These are phyloP conservation scores for Drosophila kuntzei DNA, from an alignment of 2,888 invertebrate species.

Conservation along the genomic window DNA sequence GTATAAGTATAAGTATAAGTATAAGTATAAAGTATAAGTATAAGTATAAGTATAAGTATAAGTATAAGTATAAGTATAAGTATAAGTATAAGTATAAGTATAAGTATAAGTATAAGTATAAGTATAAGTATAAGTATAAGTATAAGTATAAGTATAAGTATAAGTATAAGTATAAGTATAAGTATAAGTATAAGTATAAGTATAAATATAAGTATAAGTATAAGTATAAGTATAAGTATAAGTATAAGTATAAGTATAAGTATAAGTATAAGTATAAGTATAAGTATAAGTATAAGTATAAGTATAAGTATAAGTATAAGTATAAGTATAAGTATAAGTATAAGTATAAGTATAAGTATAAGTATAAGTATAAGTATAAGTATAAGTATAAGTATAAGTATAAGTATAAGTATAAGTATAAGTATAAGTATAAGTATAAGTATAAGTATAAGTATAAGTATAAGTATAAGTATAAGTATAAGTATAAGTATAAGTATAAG, in stretches of 20 bases:
- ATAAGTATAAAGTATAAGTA: constrained; percentile 12
- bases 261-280: constrained; percentile 14
- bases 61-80: constrained; percentile 3
- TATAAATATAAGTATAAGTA: constrained; percentile 20
- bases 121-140: constrained; percentile 16
- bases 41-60: constrained; percentile 14
- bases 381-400: constrained; percentile 6
- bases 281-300: constrained; percentile 13
- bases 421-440: constrained; percentile 6
- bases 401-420: constrained; percentile 2
- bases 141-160: constrained; percentile 18
- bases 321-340: constrained; percentile 6
- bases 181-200: constrained; percentile 19
- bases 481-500: constrained; percentile 19
- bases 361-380: constrained; percentile 4
- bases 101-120: constrained; percentile 16
- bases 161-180: constrained; percentile 18
- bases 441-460: constrained; percentile 24
- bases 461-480: constrained; percentile 16
- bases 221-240: constrained; percentile 19
- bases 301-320: constrained; percentile 9
- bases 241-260: constrained; percentile 19
- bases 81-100: constrained; percentile 16
- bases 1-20: constrained; percentile 15
- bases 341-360: constrained; percentile 6